phyloP scores from a whole-genome alignment of 2,797 vertebrate species.

The Chanos chanos region DNA sequence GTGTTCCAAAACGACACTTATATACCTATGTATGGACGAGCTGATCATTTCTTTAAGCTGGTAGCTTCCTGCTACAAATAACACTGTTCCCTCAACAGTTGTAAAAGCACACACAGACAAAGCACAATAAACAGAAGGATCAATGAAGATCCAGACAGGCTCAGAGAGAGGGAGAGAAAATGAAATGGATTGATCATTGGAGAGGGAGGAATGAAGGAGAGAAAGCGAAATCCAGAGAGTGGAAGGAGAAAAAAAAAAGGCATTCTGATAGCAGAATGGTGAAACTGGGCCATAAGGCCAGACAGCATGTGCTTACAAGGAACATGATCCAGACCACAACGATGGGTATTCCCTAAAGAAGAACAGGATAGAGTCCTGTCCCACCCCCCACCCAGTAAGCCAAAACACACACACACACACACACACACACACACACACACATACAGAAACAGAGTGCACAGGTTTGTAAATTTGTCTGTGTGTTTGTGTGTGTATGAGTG shows the following conservation, averaged over 20 bases:
- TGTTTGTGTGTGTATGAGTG: not conserved
- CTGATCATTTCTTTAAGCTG: no score
- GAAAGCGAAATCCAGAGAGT: not conserved
- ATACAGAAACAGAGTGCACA: not conserved
- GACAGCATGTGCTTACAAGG: constrained; percentile 16
- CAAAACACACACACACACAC: not conserved
- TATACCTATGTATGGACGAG: no score
- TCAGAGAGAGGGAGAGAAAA: not conserved
- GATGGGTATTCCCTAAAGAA: not conserved
- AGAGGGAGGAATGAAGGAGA: not conserved
- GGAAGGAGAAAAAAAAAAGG: not conserved
- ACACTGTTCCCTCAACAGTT: no score
- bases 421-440: not conserved
- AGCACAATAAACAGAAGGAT: not conserved
- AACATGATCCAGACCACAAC: constrained; percentile 14
- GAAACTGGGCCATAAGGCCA: constrained; percentile 10
- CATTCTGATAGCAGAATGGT: not conserved
- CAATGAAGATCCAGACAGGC: not conserved
- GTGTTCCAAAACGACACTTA: no score
- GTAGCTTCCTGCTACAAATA: no score
- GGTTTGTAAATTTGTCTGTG: not conserved
- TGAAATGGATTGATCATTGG: not conserved
- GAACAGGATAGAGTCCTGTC: not conserved
- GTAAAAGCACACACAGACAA: no score
- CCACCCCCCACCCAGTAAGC: constrained; percentile 12